These are phyloP conservation scores for Macrosiphum euphorbiae DNA, from an alignment of 2,888 invertebrate species.

Conservation along the genomic window DNA sequence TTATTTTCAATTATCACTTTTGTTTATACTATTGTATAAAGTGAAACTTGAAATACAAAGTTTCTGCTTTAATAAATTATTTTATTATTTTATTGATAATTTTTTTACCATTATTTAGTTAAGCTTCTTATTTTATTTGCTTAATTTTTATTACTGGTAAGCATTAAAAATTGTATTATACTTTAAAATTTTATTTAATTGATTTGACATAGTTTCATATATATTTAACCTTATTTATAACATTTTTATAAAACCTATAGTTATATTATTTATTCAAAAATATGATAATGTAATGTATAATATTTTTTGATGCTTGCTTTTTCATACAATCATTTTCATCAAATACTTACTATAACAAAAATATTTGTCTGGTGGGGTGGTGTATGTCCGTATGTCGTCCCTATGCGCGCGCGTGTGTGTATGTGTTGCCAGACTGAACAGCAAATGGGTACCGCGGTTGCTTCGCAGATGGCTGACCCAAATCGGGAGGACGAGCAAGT, in stretches of 20 bases:
- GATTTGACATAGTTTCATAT: background rate
- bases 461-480: constrained; percentile 96
- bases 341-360: constrained; percentile 59
- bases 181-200: background rate
- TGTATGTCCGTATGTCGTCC: constrained; percentile 65
- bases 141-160: constrained; percentile 53
- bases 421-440: constrained; percentile 81
- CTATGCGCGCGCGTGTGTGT: constrained; percentile 68
- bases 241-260: background rate
- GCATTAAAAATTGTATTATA: constrained; percentile 58
- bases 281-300: constrained; percentile 19
- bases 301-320: constrained; percentile 61
- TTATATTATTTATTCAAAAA: constrained; percentile 9
- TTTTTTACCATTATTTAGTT: constrained; percentile 32
- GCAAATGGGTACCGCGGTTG: constrained; percentile 75
- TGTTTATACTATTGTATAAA: constrained; percentile 33
- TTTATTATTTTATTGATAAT: constrained; percentile 23
- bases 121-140: constrained; percentile 63
- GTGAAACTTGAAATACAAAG: constrained; percentile 36
- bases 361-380: constrained; percentile 65
- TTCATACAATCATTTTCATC: constrained; percentile 61
- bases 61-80: constrained; percentile 48
- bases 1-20: constrained; percentile 45
- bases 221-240: background rate
- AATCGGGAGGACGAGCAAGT: constrained; percentile 96